These are phyloP conservation scores for Ornithoptera alexandrae DNA, from an alignment of 2,888 invertebrate genomes.

Conservation along the genomic window DNA sequence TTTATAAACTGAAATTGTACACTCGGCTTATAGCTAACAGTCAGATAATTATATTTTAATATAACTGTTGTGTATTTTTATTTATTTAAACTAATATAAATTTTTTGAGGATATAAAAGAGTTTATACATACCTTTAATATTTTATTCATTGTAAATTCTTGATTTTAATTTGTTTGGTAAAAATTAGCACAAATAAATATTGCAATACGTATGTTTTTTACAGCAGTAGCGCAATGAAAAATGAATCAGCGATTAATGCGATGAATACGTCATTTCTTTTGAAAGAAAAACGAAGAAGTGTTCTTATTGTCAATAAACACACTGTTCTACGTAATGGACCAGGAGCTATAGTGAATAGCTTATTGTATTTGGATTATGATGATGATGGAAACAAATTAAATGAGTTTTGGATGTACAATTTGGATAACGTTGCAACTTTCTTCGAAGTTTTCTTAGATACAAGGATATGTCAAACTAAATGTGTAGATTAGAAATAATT, in stretches of 20 bases:
- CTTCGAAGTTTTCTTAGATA: constrained; percentile 47
- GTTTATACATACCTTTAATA: no score
- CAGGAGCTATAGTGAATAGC: constrained; percentile 29
- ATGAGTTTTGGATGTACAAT: constrained; percentile 46
- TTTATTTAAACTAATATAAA: no score
- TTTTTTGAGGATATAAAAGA: no score
- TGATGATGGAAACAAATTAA: constrained; percentile 38
- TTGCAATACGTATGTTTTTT: neutral
- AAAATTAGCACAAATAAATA: no score
- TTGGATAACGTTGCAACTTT: constrained; percentile 52
- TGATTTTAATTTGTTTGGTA: no score
- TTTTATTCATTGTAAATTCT: no score
- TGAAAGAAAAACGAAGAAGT: constrained; percentile 33
- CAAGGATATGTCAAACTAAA: constrained; percentile 44
- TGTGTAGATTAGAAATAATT: constrained; percentile 36
- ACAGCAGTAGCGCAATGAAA: neutral
- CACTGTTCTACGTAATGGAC: constrained; percentile 12
- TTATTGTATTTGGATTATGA: constrained; percentile 53
- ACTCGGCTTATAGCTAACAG: neutral
- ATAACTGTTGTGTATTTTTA: no score
- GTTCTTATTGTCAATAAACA: constrained; percentile 42
- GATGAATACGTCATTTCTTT: constrained; percentile 12
- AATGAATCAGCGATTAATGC: constrained; percentile 1
- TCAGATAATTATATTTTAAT: neutral
- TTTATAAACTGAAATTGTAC: neutral